Conservation (phyloP, 2,888 invertebrate genomes). For the Coenonympha arcania region DNA sequence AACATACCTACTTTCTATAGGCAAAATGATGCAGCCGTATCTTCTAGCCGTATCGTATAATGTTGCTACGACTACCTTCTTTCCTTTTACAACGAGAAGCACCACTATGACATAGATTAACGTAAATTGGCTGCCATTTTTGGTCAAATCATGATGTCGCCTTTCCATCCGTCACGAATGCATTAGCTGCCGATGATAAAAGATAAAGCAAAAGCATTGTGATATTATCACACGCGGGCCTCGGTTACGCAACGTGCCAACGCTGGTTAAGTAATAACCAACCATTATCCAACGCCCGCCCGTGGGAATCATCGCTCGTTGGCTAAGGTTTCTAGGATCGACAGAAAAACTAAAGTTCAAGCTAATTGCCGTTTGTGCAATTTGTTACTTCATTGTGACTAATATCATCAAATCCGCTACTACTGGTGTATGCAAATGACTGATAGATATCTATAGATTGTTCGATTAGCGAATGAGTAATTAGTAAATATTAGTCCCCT, state of each 20-base stretch:
- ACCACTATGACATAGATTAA: not conserved
- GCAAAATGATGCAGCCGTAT: too few species aligned
- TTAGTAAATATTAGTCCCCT: too few species aligned
- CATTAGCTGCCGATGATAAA: constrained; percentile 4
- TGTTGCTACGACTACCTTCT: too few species aligned
- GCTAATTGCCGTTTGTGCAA: not conserved
- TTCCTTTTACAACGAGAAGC: not conserved
- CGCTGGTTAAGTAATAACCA: constrained; percentile 67
- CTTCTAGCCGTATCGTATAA: too few species aligned
- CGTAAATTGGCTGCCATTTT: not conserved
- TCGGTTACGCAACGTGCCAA: constrained; percentile 61
- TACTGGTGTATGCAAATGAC: too few species aligned
- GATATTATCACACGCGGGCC: constrained; percentile 39
- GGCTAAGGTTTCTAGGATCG: constrained; percentile 18
- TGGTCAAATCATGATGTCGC: not conserved
- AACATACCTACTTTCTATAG: too few species aligned
- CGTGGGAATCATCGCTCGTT: constrained; percentile 56
- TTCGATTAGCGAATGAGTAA: too few species aligned
- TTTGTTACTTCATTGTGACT: not conserved
- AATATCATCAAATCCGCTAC: too few species aligned
- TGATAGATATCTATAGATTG: too few species aligned
- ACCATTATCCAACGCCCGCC: constrained; percentile 56
- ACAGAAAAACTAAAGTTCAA: constrained; percentile 21
- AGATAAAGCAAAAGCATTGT: constrained; percentile 23
- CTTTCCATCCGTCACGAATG: constrained; percentile 3